phyloP scores from a whole-genome alignment of 2,113 vertebrate species.

The Xiphophorus maculatus region DNA sequence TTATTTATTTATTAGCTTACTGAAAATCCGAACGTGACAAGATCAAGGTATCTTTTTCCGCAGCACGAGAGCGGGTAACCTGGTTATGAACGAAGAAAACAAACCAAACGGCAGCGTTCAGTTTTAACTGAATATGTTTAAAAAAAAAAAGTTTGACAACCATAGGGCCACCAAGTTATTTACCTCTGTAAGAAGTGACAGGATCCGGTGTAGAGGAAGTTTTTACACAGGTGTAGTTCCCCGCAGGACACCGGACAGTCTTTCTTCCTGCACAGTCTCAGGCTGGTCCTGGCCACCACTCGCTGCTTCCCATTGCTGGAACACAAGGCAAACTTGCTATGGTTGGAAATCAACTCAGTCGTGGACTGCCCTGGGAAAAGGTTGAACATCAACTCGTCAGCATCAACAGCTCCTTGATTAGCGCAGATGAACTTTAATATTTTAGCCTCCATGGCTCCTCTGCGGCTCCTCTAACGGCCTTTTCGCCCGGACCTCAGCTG shows the following conservation, averaged over 20 bases:
- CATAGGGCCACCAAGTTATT: neutral
- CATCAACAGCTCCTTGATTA: conserved; percentile 41
- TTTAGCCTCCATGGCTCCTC: neutral
- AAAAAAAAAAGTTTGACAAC: neutral
- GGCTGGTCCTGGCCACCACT: conserved; percentile 60
- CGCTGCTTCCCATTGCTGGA: conserved; percentile 12
- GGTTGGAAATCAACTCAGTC: accelerated
- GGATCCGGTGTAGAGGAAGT: conserved; percentile 49
- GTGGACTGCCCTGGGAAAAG: accelerated
- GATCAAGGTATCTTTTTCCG: too few species aligned
- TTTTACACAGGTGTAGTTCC: conserved; percentile 73
- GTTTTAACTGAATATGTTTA: too few species aligned
- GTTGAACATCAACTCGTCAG: conserved; percentile 17
- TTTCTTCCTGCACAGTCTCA: conserved; percentile 57
- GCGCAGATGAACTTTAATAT: conserved; percentile 55
- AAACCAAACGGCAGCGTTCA: neutral
- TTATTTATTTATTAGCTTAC: too few species aligned
- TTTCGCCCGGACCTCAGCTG: neutral
- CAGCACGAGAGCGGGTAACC: neutral
- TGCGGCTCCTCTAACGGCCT: accelerated
- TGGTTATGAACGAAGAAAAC: too few species aligned
- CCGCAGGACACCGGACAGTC: conserved; percentile 55
- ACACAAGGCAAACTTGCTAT: conserved; percentile 9
- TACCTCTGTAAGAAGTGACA: conserved; percentile 10
- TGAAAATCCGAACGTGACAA: too few species aligned